Evolutionary conservation across 2,888 invertebrate species (phyloP), one percentile per base, ranked within the genome.

Genomic region (Lottia scabra): DNA sequence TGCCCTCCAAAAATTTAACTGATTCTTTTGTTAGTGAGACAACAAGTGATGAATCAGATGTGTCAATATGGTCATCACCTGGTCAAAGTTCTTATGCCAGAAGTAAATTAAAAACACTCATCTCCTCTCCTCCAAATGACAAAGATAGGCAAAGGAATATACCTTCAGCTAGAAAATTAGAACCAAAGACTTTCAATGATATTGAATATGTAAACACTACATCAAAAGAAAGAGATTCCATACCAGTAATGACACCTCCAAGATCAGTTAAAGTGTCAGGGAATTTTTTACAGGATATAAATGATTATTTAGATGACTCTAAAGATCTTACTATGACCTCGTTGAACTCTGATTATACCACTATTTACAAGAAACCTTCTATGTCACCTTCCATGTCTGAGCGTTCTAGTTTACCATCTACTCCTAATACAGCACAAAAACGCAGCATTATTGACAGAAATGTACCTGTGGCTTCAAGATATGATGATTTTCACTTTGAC

Each of bases 401-500:
- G 15, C 12, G 23, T 15, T 56, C 56, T 13, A 19, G 8, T 16
- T 19, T 56, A 56, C 56, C 56, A 23, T 56, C 68, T 12, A 82
- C 82, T 13, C 81, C 80, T n/a, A 79, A 73, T 62, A 71, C 77
- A 27, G 72, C 76, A 4, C 72, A 77, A 56, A 70, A 78, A 38
- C 74, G 84, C 44, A 75, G 74, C 67, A 77, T 84, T 10, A 84
- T 84, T 46, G 82, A 83, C 68, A 74, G 75, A 70, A 84, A 84
- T 74, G 77, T 84, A 0, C 70, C 64, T 45, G 46, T 65, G 30
- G 46, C 45, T 38, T 65, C 63, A 23, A 30, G 10, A 26, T 45
- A 63, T 16, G 43, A 63, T 44, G 76, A 73, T 26, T 71, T 70
- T 65, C 76, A 75, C 44, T 75, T 75, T 12, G 76, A 79, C 4